Conservation (phyloP, 1,140 invertebrate species). For the Scylla paramamosain region DNA sequence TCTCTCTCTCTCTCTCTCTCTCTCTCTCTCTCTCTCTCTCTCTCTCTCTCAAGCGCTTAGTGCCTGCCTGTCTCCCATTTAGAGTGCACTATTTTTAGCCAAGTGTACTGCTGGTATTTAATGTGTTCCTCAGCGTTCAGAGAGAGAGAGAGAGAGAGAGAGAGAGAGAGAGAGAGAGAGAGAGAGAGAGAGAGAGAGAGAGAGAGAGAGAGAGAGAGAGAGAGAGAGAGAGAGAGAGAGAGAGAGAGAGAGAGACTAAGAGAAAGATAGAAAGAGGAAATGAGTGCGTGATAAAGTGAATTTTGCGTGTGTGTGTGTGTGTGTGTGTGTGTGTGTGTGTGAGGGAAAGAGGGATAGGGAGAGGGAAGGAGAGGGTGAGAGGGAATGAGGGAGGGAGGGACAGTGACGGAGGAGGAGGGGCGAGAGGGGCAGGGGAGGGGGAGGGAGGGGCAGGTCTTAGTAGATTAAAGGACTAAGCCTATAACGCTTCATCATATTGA, state of each 20-base stretch:
- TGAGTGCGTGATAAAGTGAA: not conserved
- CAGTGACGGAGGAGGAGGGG: not conserved
- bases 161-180: slow-evolving; percentile 48
- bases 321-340: too few relatives aligned
- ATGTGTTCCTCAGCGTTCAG: not conserved
- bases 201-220: not conserved
- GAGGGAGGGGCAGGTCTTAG: not conserved
- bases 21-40: slow-evolving; percentile 21
- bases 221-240: slow-evolving; percentile 20
- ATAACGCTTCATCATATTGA: not conserved
- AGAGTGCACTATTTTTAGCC: not conserved
- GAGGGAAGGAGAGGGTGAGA: not conserved
- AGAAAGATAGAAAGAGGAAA: not conserved
- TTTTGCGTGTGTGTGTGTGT: too few relatives aligned
- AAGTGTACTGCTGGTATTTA: not conserved
- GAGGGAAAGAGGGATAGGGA: not conserved
- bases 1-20: too few relatives aligned
- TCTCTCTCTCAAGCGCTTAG: not conserved
- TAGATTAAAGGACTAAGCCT: slow-evolving; percentile 6
- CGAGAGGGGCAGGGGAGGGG: not conserved
- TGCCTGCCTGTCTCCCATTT: not conserved
- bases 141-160: slow-evolving; percentile 45
- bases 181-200: slow-evolving; percentile 31
- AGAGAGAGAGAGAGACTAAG: slow-evolving; percentile 34
- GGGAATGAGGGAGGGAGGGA: not conserved